Evolutionary conservation across 2,797 vertebrate species (phyloP), one percentile per base, ranked within the genome.

Genomic region (Cirrhinus molitorella): DNA sequence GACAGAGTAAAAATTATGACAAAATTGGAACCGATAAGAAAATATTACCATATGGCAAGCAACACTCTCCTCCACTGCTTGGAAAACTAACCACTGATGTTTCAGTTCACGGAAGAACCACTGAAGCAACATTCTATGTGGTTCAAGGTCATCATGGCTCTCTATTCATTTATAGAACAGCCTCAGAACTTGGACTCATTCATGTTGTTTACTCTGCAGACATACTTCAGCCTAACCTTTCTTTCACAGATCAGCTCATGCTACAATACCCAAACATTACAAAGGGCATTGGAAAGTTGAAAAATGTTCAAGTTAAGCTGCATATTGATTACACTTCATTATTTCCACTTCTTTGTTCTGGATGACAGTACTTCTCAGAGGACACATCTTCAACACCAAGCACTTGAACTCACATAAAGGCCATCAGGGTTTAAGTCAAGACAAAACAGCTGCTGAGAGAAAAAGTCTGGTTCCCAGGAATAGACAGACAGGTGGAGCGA

Each of bases 401-500:
- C 28, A 65, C 17, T 66, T 11, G n/a, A 40, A 51, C 61, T 31
- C 76, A 5, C 43, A 47, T 49, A 16, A 79, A 34, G 43, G 59
- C 59, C 40, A 79, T 31, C 59, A 66, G 17, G 76, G 59, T 12
- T 12, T 49, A n/a, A 16, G 57, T 28, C 0, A 77, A 66, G 43
- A 78, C 40, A 7, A 77, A 77, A 45, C 34, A 25, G 5, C 55
- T 78, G 16, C 37, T 78, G n/a, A 43, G 57, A 43, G 37, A 78
- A 45, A 70, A 25, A 14, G n/a, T 70, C 16, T 70, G 67, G 67
- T 45, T 70, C 12, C 40, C 40, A 2, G 21, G 40, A 23, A 47
- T 47, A n/a, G 37, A 45, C n/a, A 45, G 45, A 7, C 12, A 43
- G 40, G 37, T 5, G 23, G 67, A 68, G 13, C 40, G 43, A 37